A percentile compares a stretch with the other conserved stretches of the same genome.
phyloP scores from a whole-genome alignment of 2,113 vertebrate genomes.

The Neolamprologus ventralis region DNA sequence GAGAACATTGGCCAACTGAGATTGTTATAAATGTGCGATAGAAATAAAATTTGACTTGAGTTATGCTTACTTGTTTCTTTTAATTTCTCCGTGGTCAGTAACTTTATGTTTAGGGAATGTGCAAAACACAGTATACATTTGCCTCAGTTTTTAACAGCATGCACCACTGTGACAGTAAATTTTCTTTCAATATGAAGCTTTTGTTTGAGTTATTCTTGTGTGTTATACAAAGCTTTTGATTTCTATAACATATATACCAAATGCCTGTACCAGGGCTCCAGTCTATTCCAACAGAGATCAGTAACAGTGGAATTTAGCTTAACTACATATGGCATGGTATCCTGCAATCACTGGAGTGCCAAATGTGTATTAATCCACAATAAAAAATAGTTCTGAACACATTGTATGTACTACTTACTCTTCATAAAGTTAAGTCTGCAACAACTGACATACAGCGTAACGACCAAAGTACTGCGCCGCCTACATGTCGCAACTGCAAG shows the following conservation, averaged over 20 bases:
- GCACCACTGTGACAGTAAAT: neutral
- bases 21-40: neutral
- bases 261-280: neutral
- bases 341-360: neutral
- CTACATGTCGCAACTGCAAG: neutral
- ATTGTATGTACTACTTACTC: neutral
- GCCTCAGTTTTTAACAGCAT: neutral
- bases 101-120: neutral
- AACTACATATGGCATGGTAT: neutral
- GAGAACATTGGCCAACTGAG: neutral
- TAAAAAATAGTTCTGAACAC: neutral
- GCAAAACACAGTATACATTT: neutral
- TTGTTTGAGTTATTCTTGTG: neutral
- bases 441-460: neutral
- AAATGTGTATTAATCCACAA: neutral
- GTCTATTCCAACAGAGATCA: neutral
- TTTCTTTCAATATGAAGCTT: neutral
- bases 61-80: neutral
- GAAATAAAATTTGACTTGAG: neutral
- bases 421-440: neutral
- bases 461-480: neutral
- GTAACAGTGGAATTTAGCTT: neutral
- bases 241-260: neutral
- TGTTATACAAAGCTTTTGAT: neutral
- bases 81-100: neutral